Evolutionary conservation across 2,797 vertebrate species (phyloP), one percentile per base, ranked within the genome.

Genomic region (Eleutherodactylus coqui): DNA sequence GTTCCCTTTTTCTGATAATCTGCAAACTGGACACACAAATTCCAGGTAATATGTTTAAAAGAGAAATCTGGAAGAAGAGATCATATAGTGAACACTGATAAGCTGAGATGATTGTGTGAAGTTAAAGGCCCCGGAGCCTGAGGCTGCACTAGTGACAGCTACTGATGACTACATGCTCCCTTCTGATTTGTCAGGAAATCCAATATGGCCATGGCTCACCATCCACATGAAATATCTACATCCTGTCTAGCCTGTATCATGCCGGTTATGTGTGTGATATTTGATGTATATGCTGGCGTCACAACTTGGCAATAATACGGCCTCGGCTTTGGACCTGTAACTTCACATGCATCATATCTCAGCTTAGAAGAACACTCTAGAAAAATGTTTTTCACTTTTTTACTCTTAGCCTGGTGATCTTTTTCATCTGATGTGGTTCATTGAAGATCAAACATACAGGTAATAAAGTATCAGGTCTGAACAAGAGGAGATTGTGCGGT

Each of bases 1-100:
- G 90, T 91, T 75, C 89, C 11, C 1, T 41, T 72, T 51, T 88
- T 93, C 93, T 93, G 93, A 93, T 93, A 93, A 94, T 92, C 94
- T 94, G 93, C 90, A 89, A 92, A 90, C 92, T 93, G 92, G 67
- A 91, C 91, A 1, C 93, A 89, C 86, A 77, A 36, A 73, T 38
- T 14, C 5, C 5, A 32, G 55, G 19, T 19, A 16, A 19, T 64
- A 34, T 1, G 5, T 32, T 34, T 64, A 5, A 32, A 32, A 14
- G 27, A 24, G 24, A 64, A 8, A 24, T 24, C 7, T 8, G 2
- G 21, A 2, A 58, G 29, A 17, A 17, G 2, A 2, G 5, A 10
- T 2, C 4, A 3, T 34, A 34, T 34, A 19, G 16, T 34, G 1
- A 36, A 19, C 5, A 3, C 16, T 70, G 24, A 19, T 41, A 43